Evolutionary conservation across 1,140 invertebrate genomes (phyloP), one percentile per base, ranked within the genome.

Genomic region (Heliconius congener): DNA sequence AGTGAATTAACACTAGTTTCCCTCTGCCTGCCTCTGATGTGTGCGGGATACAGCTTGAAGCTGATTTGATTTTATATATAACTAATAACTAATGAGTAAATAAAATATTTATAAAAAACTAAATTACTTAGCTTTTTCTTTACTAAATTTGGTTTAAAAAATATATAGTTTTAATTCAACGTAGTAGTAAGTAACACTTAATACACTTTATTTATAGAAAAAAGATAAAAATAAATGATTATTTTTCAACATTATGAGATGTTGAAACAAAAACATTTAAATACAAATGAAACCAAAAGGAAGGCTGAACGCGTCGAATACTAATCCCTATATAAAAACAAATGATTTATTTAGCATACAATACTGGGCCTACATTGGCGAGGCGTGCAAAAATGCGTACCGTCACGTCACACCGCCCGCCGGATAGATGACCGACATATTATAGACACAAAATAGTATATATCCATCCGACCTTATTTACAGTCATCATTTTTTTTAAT

Each of bases 381-480:
- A 83, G 57, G 82, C 90, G 88, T 91, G 90, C 88, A 89, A 84
- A 88, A 86, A 91, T 90, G 88, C 84, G 85, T 83, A 82, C 83
- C 75, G 82, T 60, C 19, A 60, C 57, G 57, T 23, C 57, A 23
- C 57, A 9, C 23, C 60, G 57, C 23, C 23, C 60, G 72, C 75
- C 37, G 50, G 70, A 76, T 84, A 82, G 76, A 74, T 77, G 80
- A 73, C 76, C 70, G 78, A 83, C 81, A 81, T 78, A 82, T 83
- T 37, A 37, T 37, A 37, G 81, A 37, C 74, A 19, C 66, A 83
- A 80, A 83, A 83, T 81, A 83, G 50, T 6, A 18, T 52, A 19
- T 52, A 83, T 82, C 80, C 80, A 37, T 77, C 46, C 75, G 82
- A 57, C 70, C 50, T 77, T 72, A 77, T 77, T 80, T 79, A 71